Conservation (phyloP, 2,797 vertebrate genomes). For the Lophotriccus pileatus region DNA sequence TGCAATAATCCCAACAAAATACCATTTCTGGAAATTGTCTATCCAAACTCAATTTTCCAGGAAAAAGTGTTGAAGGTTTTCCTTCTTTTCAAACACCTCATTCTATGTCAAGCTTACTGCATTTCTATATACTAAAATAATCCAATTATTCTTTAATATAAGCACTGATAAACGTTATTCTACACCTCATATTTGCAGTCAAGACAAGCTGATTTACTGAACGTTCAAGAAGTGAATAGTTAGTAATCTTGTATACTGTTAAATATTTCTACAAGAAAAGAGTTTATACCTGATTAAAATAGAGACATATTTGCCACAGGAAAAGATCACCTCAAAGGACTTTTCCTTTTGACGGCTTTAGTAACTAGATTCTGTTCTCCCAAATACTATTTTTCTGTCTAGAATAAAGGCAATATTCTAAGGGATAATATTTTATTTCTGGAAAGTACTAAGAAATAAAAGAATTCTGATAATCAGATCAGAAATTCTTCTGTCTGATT, state of each 20-base stretch:
- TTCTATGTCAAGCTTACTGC: background rate
- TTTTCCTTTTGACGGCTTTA: background rate
- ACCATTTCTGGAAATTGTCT: background rate
- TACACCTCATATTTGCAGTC: background rate
- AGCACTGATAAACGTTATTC: background rate
- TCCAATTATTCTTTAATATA: background rate
- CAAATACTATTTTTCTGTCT: background rate
- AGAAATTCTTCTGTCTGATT: background rate
- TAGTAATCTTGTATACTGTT: background rate
- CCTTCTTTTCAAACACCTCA: background rate
- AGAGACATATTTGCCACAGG: background rate
- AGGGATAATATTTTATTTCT: background rate
- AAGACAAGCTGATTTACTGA: background rate
- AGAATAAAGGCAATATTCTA: background rate
- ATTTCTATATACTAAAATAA: background rate
- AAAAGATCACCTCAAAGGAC: background rate
- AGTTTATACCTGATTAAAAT: background rate
- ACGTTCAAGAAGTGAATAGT: background rate
- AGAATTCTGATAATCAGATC: background rate
- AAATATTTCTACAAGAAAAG: background rate
- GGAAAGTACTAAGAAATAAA: background rate
- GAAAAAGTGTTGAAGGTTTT: background rate
- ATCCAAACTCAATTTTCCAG: background rate
- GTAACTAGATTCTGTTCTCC: background rate
- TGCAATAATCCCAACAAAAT: background rate